A percentile compares a stretch with the other conserved stretches of the same genome.
Evolutionary conservation across 2,113 vertebrate genomes (phyloP).

Genomic region (Sinocyclocheilus maitianheensis): DNA sequence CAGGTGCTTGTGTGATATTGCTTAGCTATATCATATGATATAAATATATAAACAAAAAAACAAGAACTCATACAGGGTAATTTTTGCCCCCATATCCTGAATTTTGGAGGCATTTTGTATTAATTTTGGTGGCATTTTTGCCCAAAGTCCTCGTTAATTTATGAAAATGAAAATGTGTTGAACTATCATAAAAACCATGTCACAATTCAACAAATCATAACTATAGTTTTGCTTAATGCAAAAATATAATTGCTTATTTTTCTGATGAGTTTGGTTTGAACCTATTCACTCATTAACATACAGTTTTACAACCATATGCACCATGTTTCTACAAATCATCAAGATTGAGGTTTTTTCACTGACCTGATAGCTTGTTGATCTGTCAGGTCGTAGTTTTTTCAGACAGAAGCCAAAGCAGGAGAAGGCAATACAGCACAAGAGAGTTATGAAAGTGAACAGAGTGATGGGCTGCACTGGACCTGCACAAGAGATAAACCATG

Average conservation of each 20-base stretch:
- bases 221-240: too few relatives aligned
- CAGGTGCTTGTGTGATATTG: background rate
- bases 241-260: background rate
- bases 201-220: too few relatives aligned
- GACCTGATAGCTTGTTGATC: constrained; percentile 84
- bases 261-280: background rate
- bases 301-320: background rate
- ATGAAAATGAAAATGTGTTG: too few relatives aligned
- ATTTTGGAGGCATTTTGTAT: too few relatives aligned
- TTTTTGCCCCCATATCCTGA: too few relatives aligned
- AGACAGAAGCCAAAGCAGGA: constrained; percentile 83
- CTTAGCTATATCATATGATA: background rate
- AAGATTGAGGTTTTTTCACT: constrained; percentile 4
- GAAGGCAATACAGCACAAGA: constrained; percentile 79
- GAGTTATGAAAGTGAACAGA: constrained; percentile 83
- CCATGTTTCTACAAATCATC: background rate
- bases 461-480: constrained; percentile 85
- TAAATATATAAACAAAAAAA: too few relatives aligned
- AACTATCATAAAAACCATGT: too few relatives aligned
- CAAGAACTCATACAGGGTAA: too few relatives aligned
- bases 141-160: too few relatives aligned
- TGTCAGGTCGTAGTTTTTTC: constrained; percentile 80
- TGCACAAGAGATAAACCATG: constrained; percentile 63
- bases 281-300: background rate
- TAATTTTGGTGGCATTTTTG: too few relatives aligned